Percentiles rank a stretch among this genome's conserved stretches.
Conservation (phyloP, 2,888 invertebrate species). For the Drosophila prostipennis region DNA sequence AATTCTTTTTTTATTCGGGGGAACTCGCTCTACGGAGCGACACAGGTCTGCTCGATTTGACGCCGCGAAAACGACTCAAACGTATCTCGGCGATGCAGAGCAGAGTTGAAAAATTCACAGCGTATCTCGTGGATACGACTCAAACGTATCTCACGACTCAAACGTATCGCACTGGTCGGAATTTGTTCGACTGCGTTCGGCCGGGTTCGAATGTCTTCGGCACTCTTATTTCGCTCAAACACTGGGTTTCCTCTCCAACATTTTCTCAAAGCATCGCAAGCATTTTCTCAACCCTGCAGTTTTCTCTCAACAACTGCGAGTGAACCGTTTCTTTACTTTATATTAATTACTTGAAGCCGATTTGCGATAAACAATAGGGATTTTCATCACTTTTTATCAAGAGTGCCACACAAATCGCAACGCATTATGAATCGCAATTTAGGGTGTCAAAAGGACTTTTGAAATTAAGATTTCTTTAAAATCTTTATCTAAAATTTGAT, state of each 20-base stretch:
- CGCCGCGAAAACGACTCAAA: constrained; percentile 12
- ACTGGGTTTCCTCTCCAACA: constrained; percentile 9
- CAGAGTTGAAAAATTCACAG: background rate
- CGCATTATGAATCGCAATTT: too few relatives aligned
- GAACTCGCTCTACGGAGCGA: constrained; percentile 11
- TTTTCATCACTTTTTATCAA: background rate
- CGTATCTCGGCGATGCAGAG: constrained; percentile 7
- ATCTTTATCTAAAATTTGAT: too few relatives aligned
- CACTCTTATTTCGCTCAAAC: constrained; percentile 7
- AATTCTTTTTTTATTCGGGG: constrained; percentile 9
- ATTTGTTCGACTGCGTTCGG: constrained; percentile 11
- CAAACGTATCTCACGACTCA: constrained; percentile 10
- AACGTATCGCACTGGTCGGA: constrained; percentile 11
- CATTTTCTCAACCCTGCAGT: constrained; percentile 18
- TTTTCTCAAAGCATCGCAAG: constrained; percentile 10
- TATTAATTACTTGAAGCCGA: constrained; percentile 10
- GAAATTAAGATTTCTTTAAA: too few relatives aligned
- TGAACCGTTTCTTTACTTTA: constrained; percentile 23
- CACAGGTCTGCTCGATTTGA: constrained; percentile 15
- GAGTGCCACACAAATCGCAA: too few relatives aligned
- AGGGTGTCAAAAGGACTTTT: too few relatives aligned
- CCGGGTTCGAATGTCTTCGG: constrained; percentile 15
- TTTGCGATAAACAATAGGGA: constrained; percentile 14
- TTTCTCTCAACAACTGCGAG: constrained; percentile 19
- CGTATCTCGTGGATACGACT: constrained; percentile 12